Percentiles rank a stretch among this genome's conserved stretches.
Conservation (phyloP, 2,888 invertebrate species). For the Eilema sororculum region DNA sequence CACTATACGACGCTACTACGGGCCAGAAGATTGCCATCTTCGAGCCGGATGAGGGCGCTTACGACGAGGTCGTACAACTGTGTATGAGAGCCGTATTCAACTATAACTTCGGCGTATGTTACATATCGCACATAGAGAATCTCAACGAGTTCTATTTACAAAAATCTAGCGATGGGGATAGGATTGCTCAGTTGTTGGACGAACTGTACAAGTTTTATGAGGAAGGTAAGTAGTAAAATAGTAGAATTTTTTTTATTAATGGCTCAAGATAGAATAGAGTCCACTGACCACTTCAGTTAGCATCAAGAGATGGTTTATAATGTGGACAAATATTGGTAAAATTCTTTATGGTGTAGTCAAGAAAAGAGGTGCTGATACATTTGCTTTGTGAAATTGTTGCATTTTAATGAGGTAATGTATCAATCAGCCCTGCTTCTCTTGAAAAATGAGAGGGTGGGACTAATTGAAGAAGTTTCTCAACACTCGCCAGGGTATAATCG, state of each 20-base stretch:
- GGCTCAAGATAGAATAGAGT: background rate
- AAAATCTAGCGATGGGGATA: slow-evolving; percentile 77
- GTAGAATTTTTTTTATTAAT: background rate
- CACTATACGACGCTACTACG: slow-evolving; percentile 85
- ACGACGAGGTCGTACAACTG: slow-evolving; percentile 82
- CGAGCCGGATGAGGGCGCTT: slow-evolving; percentile 85
- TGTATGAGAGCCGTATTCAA: slow-evolving; percentile 89
- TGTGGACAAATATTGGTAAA: background rate
- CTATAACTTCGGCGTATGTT: slow-evolving; percentile 86
- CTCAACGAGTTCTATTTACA: slow-evolving; percentile 89
- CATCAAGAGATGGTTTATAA: background rate
- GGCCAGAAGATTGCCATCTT: slow-evolving; percentile 83
- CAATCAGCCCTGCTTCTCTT: no score
- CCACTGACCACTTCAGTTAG: background rate
- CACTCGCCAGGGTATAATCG: no score
- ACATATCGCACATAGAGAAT: slow-evolving; percentile 87
- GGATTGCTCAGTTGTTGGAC: slow-evolving; percentile 85
- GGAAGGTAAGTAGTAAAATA: slow-evolving; percentile 62
- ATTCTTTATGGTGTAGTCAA: background rate
- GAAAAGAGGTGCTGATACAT: no score
- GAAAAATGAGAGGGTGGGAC: background rate
- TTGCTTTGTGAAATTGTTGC: no score
- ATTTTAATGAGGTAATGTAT: no score
- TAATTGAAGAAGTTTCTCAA: no score
- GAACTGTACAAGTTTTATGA: slow-evolving; percentile 87